Percentiles rank a stretch among this genome's conserved stretches.
phyloP scores from a whole-genome alignment of 2,113 vertebrate genomes.

The Actinemys pallida region DNA sequence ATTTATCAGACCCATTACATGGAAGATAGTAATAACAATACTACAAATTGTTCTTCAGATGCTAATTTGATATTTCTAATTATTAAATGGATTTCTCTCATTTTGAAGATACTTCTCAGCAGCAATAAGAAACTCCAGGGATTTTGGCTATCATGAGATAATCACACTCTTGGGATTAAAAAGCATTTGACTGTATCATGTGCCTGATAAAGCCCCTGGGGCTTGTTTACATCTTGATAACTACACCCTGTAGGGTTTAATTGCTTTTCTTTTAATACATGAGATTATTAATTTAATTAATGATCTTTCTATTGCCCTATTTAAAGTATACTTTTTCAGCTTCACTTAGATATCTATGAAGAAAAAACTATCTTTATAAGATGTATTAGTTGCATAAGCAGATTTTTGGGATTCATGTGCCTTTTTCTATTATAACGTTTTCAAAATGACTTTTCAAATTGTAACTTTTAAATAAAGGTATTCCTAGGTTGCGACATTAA shows the following conservation, averaged over 20 bases:
- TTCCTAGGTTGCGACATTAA: not conserved
- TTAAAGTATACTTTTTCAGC: not conserved
- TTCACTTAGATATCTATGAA: not conserved
- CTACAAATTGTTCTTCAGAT: slow-evolving; percentile 16
- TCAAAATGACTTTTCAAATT: too few relatives aligned
- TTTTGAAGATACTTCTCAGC: not conserved
- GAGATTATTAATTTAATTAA: slow-evolving; percentile 24
- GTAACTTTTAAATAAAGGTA: not conserved
- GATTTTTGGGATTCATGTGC: not conserved
- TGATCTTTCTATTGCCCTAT: not conserved
- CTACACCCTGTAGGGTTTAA: not conserved
- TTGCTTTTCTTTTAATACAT: slow-evolving; percentile 33
- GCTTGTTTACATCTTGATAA: slow-evolving; percentile 27
- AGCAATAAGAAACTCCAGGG: not conserved
- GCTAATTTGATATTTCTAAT: not conserved
- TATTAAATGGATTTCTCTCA: not conserved
- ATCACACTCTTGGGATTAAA: slow-evolving; percentile 20
- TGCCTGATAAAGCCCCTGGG: not conserved
- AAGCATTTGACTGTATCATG: slow-evolving; percentile 13
- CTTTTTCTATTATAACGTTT: not conserved
- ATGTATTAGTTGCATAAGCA: not conserved
- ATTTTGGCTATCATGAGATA: slow-evolving; percentile 25
- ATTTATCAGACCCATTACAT: not conserved
- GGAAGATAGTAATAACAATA: not conserved
- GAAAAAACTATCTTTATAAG: not conserved